Base-by-base conservation (phyloP, 1,140 invertebrate genomes). In the Hyposmocoma kahamanoa region DNA sequence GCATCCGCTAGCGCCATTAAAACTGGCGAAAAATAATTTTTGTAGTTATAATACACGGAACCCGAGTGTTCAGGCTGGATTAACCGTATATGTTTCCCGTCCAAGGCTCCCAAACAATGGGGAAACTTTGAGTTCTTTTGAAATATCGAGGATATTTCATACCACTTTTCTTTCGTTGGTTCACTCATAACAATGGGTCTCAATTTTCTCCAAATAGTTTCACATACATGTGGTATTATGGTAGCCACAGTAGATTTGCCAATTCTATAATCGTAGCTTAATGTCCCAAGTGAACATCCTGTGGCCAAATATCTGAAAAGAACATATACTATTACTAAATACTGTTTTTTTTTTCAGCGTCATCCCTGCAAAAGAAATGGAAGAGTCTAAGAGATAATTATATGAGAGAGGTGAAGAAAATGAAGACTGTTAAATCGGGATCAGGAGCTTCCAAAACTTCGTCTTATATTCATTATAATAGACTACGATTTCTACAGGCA, bases 31-130 rank as follows among this genome's bases (percentile, higher is more conserved):
- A 69, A 63, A 10, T 47, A 64, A 20, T 63, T 64, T 62, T 88
- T 88, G 39, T 87, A 88, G 56, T 87, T 87, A 50, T 65, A 84
- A 58, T 67, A 86, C 22, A 55, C 38, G 1, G 64, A 69, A 24
- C 72, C 68, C 49, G 50, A 51, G 26, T 69, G 24, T 11, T 6
- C 6, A 6, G 24, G 53, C 32, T 61, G 43, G 50, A 70, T 56
- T 42, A 45, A 47, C 18, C 48, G 47, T 10, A 78, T 63, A 53
- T 80, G 73, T 53, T 79, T 81, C 17, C 72, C 77, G 54, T 83
- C 78, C 19, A 87, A 42, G 11, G 79, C 67, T 10, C 80, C 77
- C 20, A 84, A 46, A 51, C 75, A 82, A 53, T 78, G 56, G 8
- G 81, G 75, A 57, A 87, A 82, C 54, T 78, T 67, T 50, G 56